These are phyloP conservation scores for Flexamia atlantica DNA, from an alignment of 2,888 invertebrate species.

Conservation along the genomic window DNA sequence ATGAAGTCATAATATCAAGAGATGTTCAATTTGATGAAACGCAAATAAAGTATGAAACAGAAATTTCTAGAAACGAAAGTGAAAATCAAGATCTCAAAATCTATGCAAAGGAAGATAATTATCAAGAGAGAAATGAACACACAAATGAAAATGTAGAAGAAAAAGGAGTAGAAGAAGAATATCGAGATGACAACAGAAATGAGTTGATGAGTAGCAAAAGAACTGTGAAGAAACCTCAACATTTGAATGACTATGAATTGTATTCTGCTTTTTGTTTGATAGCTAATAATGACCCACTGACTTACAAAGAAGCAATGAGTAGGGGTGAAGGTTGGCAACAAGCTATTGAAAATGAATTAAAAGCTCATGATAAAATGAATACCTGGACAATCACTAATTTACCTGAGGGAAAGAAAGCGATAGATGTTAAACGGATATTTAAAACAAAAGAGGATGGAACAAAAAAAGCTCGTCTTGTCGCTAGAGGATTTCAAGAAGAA, in stretches of 20 bases:
- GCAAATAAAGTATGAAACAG: no score
- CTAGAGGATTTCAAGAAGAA: conserved; percentile 69
- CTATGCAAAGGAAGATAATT: no score
- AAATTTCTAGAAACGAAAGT: no score
- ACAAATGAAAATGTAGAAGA: no score
- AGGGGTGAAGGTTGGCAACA: not conserved
- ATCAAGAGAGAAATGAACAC: no score
- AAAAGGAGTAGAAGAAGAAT: no score
- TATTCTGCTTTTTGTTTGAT: conserved; percentile 63
- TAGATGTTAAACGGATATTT: conserved; percentile 67
- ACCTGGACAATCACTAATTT: conserved; percentile 64
- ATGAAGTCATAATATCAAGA: no score
- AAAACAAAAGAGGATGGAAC: conserved; percentile 62
- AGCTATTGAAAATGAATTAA: conserved; percentile 57
- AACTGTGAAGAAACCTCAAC: not conserved
- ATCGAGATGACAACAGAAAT: no score
- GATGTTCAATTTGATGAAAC: no score
- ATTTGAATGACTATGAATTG: not conserved
- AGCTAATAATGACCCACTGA: conserved; percentile 57
- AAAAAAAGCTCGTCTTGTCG: conserved; percentile 69
- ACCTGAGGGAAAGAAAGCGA: conserved; percentile 62
- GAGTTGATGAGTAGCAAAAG: no score
- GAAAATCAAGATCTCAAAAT: no score
- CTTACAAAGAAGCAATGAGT: conserved; percentile 29
- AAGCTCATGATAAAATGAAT: conserved; percentile 55